These are phyloP conservation scores for Crocallis elinguaria DNA, from an alignment of 2,888 invertebrate species.

Conservation along the genomic window DNA sequence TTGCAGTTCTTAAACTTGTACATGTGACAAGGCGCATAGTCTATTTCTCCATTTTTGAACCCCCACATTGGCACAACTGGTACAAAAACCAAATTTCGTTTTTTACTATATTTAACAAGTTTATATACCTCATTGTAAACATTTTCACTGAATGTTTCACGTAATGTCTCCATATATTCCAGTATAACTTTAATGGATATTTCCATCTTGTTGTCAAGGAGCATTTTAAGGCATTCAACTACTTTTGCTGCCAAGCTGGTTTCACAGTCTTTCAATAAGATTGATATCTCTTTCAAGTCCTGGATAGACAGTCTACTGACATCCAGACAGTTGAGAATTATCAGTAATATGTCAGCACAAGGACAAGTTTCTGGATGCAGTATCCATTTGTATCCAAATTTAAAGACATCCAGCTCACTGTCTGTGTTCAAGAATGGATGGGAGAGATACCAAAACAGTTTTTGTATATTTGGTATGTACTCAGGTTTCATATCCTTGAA, in stretches of 20 bases:
- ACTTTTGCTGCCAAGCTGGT: constrained; percentile 62
- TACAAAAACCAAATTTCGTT: constrained; percentile 50
- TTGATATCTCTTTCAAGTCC: constrained; percentile 56
- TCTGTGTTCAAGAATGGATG: constrained; percentile 64
- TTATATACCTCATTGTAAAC: constrained; percentile 63
- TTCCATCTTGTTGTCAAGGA: constrained; percentile 41
- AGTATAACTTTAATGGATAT: constrained; percentile 42
- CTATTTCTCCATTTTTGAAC: constrained; percentile 48
- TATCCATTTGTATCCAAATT: constrained; percentile 73
- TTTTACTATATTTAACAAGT: constrained; percentile 53
- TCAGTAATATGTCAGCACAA: constrained; percentile 55
- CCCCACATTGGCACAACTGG: constrained; percentile 62
- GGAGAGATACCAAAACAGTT: constrained; percentile 73
- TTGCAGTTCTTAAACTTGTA: constrained; percentile 53
- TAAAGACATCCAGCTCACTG: constrained; percentile 65
- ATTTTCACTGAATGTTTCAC: constrained; percentile 58
- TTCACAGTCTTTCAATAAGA: constrained; percentile 46
- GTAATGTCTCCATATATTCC: constrained; percentile 44
- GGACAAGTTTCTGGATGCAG: constrained; percentile 52
- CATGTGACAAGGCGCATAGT: constrained; percentile 54
- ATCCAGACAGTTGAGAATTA: constrained; percentile 69
- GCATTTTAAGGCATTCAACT: constrained; percentile 55
- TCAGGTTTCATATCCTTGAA: constrained; percentile 65
- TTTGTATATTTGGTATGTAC: constrained; percentile 57
- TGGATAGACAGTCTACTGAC: constrained; percentile 48